Conservation (phyloP, 2,888 invertebrate species). For the Dryobotodes eremita region DNA sequence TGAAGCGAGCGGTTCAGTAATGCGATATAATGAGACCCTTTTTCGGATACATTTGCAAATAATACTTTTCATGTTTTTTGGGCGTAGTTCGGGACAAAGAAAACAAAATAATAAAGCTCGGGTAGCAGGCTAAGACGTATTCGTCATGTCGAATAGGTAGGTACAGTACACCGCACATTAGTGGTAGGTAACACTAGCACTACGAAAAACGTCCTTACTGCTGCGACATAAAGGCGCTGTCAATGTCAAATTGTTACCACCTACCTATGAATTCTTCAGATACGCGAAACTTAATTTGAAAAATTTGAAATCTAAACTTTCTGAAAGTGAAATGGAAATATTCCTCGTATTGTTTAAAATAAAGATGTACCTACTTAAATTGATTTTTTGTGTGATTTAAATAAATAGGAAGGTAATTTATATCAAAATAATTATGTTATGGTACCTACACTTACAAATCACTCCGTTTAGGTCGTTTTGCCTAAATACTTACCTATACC, state of each 20-base stretch:
- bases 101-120: constrained; percentile 46
- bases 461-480: background rate
- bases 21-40: constrained; percentile 45
- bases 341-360: background rate
- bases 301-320: background rate
- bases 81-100: constrained; percentile 11
- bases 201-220: background rate
- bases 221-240: too few relatives aligned
- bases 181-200: background rate
- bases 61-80: constrained; percentile 17
- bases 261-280: background rate
- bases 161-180: background rate
- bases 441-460: background rate
- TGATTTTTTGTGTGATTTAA: background rate
- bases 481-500: too few relatives aligned
- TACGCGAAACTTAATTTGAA: background rate
- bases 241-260: background rate
- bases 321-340: background rate
- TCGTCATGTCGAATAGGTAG: background rate
- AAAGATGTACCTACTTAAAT: background rate
- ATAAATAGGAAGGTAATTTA: background rate
- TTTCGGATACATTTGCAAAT: constrained; percentile 46
- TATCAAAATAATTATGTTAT: background rate
- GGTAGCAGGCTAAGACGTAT: background rate
- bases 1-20: constrained; percentile 56